phyloP scores from a whole-genome alignment of 2,888 invertebrate species.

The Cataglyphis cursor region DNA sequence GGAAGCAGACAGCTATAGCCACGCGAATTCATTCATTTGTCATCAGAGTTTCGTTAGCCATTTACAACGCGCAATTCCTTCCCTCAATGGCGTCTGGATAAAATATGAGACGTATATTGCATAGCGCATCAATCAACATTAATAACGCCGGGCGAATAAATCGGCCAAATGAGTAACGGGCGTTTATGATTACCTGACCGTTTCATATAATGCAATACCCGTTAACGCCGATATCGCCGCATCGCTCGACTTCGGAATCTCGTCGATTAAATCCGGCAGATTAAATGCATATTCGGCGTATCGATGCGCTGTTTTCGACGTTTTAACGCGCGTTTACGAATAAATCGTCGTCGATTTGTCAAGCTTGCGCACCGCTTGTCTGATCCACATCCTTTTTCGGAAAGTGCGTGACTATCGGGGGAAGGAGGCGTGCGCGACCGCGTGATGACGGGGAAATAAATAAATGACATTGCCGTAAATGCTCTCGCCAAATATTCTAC shows the following conservation, averaged over 20 bases:
- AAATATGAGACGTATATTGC: constrained; percentile 51
- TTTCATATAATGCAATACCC: constrained; percentile 28
- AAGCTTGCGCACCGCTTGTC: neutral
- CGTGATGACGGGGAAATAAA: constrained; percentile 67
- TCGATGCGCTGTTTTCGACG: constrained; percentile 10
- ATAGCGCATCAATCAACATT: constrained; percentile 52
- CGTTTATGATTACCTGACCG: constrained; percentile 28
- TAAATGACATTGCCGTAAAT: constrained; percentile 70
- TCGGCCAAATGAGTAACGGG: constrained; percentile 49
- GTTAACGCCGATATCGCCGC: constrained; percentile 32
- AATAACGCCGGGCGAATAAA: constrained; percentile 49
- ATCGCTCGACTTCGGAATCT: neutral
- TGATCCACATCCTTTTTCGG: neutral
- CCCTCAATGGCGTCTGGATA: constrained; percentile 41
- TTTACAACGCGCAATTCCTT: constrained; percentile 39
- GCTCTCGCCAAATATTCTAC: constrained; percentile 60
- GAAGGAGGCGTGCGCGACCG: neutral
- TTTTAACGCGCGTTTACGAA: constrained; percentile 13
- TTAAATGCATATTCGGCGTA: constrained; percentile 1
- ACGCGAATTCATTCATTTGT: constrained; percentile 45
- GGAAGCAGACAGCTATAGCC: neutral
- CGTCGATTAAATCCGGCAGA: constrained; percentile 19
- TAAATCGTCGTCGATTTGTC: constrained; percentile 18
- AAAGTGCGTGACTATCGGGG: neutral
- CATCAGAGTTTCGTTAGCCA: constrained; percentile 32